Evolutionary conservation across 2,888 invertebrate species (phyloP).

Genomic region (Drosophila suboccidentalis): DNA sequence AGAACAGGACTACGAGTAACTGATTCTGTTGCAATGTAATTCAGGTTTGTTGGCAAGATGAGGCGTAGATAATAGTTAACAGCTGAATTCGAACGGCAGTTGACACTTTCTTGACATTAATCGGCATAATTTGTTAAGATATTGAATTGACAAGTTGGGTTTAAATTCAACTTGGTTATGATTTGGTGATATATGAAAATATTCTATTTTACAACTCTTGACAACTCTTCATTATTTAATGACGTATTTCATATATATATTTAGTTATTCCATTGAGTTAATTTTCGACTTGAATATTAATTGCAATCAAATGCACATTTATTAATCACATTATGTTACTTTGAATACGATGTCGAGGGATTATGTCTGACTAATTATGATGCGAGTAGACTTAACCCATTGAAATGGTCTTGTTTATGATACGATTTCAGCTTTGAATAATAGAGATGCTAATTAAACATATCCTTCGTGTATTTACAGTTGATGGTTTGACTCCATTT

Average conservation of each 20-base stretch:
- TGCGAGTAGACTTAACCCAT: background rate
- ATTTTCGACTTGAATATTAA: background rate
- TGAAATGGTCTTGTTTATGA: background rate
- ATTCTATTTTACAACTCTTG: no score
- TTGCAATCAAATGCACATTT: background rate
- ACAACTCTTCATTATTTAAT: constrained; percentile 12
- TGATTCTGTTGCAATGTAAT: background rate
- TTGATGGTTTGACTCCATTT: constrained; percentile 44
- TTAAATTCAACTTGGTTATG: background rate
- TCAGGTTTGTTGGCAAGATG: background rate
- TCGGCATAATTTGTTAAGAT: constrained; percentile 11
- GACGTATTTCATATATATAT: constrained; percentile 18
- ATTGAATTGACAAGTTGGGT: constrained; percentile 3
- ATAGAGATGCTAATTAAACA: constrained; percentile 53
- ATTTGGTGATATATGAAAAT: no score
- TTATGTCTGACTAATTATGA: background rate
- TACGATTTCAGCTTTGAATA: constrained; percentile 2
- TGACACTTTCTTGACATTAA: constrained; percentile 40
- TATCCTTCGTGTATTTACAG: constrained; percentile 61
- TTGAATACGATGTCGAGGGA: background rate
- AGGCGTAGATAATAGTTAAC: constrained; percentile 15
- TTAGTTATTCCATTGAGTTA: background rate
- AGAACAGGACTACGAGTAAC: background rate
- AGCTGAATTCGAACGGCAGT: constrained; percentile 34
- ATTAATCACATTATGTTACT: background rate